Evolutionary conservation across 2,888 invertebrate species (phyloP), one percentile per base, ranked within the genome.

Genomic region (Thymelicus sylvestris): DNA sequence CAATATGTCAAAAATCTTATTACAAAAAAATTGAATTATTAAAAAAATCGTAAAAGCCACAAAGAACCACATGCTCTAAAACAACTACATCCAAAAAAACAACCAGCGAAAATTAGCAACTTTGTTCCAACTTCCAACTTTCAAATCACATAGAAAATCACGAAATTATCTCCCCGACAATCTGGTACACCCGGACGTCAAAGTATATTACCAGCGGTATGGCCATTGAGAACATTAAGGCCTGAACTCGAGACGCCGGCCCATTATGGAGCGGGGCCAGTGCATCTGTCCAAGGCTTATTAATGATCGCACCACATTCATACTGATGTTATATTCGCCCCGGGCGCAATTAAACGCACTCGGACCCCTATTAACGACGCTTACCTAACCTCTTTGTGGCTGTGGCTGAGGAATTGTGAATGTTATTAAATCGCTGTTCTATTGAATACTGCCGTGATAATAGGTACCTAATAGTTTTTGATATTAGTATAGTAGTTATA

Each of bases 221-320:
- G 39, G 39, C 31, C 39, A 59, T 59, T 39, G 59, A 19, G 52
- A 55, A 50, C 52, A 81, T 82, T 78, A 80, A 78, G 80, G 76
- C 83, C 90, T 86, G 87, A 87, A 89, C 89, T 90, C 90, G 91
- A 91, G 91, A 90, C 89, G 89, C 84, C 78, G 78, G 81, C 81
- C 82, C 82, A 84, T 88, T 90, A 90, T 87, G 88, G 89, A 83
- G 80, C 78, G 82, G 79, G 78, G 82, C 88, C 91, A 89, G 91
- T 92, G 90, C 88, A 91, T 89, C 89, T 90, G 90, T 91, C 90
- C 80, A 78, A 76, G 78, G 83, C 87, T 91, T 92, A 93, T 93
- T 92, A 92, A 93, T 89, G 90, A 86, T 83, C 79, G 76, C 77
- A 81, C 86, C 89, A 91, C 92, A 92, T 91, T 91, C 88, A 89